A percentile compares a stretch with the other conserved stretches of the same genome.
These are phyloP conservation scores for Hyles vespertilio DNA, from an alignment of 1,140 invertebrate genomes.

Conservation along the genomic window DNA sequence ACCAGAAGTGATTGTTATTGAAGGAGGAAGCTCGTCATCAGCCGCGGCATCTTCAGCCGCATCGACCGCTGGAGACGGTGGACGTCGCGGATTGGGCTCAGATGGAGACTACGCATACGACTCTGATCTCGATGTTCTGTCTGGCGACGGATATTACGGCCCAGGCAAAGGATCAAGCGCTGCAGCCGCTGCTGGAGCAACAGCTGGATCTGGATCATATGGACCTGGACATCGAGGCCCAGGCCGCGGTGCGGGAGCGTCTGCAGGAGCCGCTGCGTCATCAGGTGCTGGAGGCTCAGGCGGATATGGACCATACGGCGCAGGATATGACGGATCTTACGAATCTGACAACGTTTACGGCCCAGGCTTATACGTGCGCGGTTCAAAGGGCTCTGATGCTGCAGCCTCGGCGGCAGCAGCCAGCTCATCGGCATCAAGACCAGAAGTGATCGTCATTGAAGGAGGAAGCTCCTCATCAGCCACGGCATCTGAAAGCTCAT, in stretches of 20 bases:
- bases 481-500: no score
- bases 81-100: slow-evolving; percentile 4
- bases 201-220: background rate
- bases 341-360: no score
- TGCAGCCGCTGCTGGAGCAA: background rate
- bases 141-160: slow-evolving; percentile 5
- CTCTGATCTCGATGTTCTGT: background rate
- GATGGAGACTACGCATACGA: background rate
- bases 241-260: slow-evolving; percentile 10
- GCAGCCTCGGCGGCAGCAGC: slow-evolving; percentile 1
- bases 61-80: slow-evolving; percentile 8
- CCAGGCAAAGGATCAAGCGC: slow-evolving; percentile 13
- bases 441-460: background rate
- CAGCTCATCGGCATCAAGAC: background rate
- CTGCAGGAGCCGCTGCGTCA: slow-evolving; percentile 14
- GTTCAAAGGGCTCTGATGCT: background rate
- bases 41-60: slow-evolving; percentile 1
- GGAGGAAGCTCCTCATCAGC: no score
- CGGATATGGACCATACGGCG: background rate
- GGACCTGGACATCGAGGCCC: background rate
- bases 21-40: no score
- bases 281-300: slow-evolving; percentile 8
- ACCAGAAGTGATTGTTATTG: no score
- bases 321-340: slow-evolving; percentile 1
- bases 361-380: no score